A percentile compares a stretch with the other conserved stretches of the same genome.
phyloP scores from a whole-genome alignment of 2,888 invertebrate species.

The Clepsis dumicolana region DNA sequence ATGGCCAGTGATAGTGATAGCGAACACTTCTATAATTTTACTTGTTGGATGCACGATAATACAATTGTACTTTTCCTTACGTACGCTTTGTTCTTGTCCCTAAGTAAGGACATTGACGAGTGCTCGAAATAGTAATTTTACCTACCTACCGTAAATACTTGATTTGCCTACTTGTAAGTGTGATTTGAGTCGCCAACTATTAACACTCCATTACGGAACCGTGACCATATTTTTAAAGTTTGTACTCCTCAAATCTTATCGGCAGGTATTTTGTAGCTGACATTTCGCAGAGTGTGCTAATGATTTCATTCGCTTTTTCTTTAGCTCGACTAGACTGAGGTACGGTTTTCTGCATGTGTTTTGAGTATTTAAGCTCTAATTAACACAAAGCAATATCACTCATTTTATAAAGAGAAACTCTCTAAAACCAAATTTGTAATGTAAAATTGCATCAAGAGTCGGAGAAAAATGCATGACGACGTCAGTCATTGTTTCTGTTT shows the following conservation, averaged over 20 bases:
- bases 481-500: too few species aligned
- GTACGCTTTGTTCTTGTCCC: too few species aligned
- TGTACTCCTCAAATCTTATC: background rate
- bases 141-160: background rate
- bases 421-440: too few species aligned
- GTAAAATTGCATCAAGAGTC: too few species aligned
- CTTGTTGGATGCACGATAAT: background rate
- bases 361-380: background rate
- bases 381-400: background rate
- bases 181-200: background rate
- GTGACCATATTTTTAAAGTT: background rate
- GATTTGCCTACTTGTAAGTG: background rate
- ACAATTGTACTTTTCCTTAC: background rate
- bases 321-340: background rate
- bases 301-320: background rate
- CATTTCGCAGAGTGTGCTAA: background rate
- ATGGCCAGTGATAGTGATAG: background rate
- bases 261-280: background rate
- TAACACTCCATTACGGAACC: background rate
- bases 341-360: background rate
- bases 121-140: too few species aligned
- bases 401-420: background rate
- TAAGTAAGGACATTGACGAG: too few species aligned
- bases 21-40: background rate
- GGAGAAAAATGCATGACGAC: too few species aligned